A percentile compares a stretch with the other conserved stretches of the same genome.
These are phyloP conservation scores for Lordiphosa mommai DNA, from an alignment of 1,140 invertebrate species.

Conservation along the genomic window DNA sequence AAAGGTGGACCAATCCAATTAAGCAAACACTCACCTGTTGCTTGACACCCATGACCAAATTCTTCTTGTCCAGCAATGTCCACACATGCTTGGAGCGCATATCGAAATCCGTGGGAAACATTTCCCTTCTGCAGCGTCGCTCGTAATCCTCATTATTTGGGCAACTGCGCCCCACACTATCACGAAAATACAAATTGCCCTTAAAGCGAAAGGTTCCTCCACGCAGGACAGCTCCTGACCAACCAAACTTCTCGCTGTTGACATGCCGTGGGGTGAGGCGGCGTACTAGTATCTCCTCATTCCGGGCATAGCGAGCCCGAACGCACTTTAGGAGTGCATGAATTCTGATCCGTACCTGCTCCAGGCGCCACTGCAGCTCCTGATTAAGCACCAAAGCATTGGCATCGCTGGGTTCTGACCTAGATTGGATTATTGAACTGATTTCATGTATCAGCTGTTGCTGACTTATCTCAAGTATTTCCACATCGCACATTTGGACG, in stretches of 20 bases:
- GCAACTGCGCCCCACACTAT: constrained; percentile 56
- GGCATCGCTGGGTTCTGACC: background rate
- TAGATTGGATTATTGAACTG: constrained; percentile 10
- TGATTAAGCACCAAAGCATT: constrained; percentile 46
- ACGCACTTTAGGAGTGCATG: constrained; percentile 30
- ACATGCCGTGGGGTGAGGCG: constrained; percentile 23
- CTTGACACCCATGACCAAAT: constrained; percentile 64
- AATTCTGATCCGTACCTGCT: constrained; percentile 25
- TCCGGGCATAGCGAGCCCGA: constrained; percentile 38
- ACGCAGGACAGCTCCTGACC: constrained; percentile 41
- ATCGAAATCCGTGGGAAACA: constrained; percentile 74
- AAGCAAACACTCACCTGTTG: constrained; percentile 43
- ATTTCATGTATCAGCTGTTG: constrained; percentile 38
- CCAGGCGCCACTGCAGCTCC: constrained; percentile 42
- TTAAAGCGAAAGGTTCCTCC: constrained; percentile 68
- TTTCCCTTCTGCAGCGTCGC: constrained; percentile 49
- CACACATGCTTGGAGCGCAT: constrained; percentile 54
- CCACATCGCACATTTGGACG: constrained; percentile 26
- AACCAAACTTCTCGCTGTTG: constrained; percentile 2
- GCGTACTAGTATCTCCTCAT: constrained; percentile 47
- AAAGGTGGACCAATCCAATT: background rate
- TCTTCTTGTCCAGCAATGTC: constrained; percentile 63
- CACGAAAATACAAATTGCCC: constrained; percentile 71
- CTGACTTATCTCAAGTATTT: constrained; percentile 5
- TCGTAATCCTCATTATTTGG: constrained; percentile 72